These are phyloP conservation scores for Avahi laniger DNA, from an alignment of 2,797 vertebrate species.

Conservation along the genomic window DNA sequence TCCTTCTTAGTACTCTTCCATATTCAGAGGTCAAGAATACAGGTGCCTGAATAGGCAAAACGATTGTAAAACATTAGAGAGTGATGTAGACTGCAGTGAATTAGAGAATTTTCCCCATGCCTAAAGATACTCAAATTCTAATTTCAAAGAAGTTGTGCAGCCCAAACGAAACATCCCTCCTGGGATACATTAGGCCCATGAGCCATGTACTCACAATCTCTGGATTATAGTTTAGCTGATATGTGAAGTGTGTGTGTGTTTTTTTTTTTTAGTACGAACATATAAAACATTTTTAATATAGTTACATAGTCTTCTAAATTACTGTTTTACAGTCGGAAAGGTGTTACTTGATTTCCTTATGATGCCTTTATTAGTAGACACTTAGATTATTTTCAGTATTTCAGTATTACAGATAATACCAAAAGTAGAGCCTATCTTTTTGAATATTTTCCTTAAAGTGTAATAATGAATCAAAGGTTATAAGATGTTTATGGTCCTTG, in stretches of 20 bases:
- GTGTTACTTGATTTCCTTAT: not conserved
- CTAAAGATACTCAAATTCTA: not conserved
- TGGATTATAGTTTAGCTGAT: not conserved
- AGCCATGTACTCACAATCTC: not conserved
- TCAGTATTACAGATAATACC: slow-evolving; percentile 16
- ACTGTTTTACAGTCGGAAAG: not conserved
- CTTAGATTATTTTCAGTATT: slow-evolving; percentile 27
- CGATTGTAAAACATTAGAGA: not conserved
- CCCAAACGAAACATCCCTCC: not conserved
- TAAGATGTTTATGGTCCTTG: not conserved
- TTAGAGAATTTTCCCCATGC: not conserved
- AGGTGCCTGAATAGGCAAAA: not conserved
- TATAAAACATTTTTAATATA: not conserved
- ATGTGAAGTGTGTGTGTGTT: not conserved
- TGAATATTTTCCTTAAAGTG: slow-evolving; percentile 12
- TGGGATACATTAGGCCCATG: not conserved
- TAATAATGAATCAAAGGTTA: not conserved
- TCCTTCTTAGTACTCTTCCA: not conserved
- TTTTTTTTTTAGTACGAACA: not conserved
- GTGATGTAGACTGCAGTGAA: not conserved
- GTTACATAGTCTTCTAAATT: not conserved
- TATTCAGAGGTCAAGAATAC: not conserved
- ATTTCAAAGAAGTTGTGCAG: not conserved
- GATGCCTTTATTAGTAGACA: not conserved
- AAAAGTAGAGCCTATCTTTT: not conserved